Conservation (phyloP, 1,140 invertebrate species). For the Monochamus saltuarius region DNA sequence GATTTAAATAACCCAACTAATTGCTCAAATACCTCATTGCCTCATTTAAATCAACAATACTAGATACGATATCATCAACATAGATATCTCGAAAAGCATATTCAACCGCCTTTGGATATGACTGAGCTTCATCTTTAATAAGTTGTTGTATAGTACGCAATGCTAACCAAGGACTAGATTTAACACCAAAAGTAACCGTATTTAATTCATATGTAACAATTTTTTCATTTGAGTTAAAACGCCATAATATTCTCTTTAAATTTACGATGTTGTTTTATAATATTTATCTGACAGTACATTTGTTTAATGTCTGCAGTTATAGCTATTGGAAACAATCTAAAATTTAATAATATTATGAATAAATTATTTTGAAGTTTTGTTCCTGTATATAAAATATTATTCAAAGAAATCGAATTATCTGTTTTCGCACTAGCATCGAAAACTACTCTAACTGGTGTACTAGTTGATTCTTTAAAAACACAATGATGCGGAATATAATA, state of each 20-base stretch:
- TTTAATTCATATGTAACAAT: constrained; percentile 26
- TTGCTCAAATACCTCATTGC: neutral
- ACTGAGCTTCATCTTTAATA: neutral
- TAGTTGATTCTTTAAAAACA: constrained; percentile 41
- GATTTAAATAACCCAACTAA: constrained; percentile 1
- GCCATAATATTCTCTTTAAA: constrained; percentile 33
- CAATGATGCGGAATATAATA: constrained; percentile 53
- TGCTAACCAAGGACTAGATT: constrained; percentile 35
- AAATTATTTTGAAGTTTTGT: too few species aligned
- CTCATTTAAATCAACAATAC: neutral
- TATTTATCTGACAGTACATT: constrained; percentile 30
- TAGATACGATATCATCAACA: constrained; percentile 19
- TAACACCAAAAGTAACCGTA: constrained; percentile 36
- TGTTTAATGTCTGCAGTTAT: constrained; percentile 29
- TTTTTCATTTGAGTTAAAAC: constrained; percentile 6
- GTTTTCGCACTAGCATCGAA: constrained; percentile 17
- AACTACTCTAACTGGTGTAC: constrained; percentile 29
- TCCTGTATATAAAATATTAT: too few species aligned
- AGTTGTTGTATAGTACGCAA: constrained; percentile 8
- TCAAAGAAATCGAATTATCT: too few species aligned
- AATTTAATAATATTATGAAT: constrained; percentile 17
- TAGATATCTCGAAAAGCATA: constrained; percentile 16
- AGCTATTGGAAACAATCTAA: constrained; percentile 46
- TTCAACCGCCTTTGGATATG: constrained; percentile 13
- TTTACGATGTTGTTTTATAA: constrained; percentile 15